phyloP scores from a whole-genome alignment of 1,140 invertebrate species.

The Hylaeus volcanicus region DNA sequence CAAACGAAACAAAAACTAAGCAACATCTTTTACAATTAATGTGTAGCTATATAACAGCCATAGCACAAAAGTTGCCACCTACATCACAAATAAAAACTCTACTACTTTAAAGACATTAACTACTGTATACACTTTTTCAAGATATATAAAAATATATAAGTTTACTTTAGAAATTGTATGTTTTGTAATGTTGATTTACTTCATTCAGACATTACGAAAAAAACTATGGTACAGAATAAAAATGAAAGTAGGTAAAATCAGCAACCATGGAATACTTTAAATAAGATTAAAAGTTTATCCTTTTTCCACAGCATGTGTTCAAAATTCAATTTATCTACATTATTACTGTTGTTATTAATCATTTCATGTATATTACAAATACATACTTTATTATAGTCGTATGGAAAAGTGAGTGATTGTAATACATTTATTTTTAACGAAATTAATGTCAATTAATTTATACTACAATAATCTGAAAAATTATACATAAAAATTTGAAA shows the following conservation, averaged over 20 bases:
- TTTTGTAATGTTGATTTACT: constrained; percentile 56
- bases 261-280: background rate
- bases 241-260: background rate
- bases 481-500: constrained; percentile 2
- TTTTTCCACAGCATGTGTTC: constrained; percentile 9
- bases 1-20: constrained; percentile 47
- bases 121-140: constrained; percentile 20
- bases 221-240: background rate
- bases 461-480: background rate
- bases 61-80: constrained; percentile 31
- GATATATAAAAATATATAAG: constrained; percentile 20
- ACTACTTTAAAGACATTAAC: constrained; percentile 1
- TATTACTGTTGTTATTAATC: background rate
- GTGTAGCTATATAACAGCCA: constrained; percentile 35
- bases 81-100: background rate
- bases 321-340: constrained; percentile 7
- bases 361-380: constrained; percentile 21
- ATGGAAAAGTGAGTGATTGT: background rate
- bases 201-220: background rate
- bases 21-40: constrained; percentile 46
- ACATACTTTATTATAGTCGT: background rate
- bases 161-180: constrained; percentile 54
- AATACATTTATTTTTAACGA: constrained; percentile 5
- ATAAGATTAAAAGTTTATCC: constrained; percentile 9
- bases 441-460: constrained; percentile 14